Conservation (phyloP, 2,113 vertebrate species). For the Dinomys branickii region DNA sequence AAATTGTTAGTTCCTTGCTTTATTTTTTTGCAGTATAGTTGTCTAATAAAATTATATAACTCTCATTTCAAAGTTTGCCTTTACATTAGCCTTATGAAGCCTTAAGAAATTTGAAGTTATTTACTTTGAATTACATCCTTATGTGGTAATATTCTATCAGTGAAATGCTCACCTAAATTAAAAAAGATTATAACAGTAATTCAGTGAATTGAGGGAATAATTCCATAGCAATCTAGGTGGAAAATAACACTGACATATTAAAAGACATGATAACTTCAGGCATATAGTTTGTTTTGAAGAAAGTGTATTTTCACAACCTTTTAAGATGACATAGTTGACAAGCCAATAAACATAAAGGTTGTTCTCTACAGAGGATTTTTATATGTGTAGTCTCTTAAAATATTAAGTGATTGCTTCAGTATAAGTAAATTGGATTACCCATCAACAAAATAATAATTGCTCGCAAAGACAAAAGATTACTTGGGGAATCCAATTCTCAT, state of each 20-base stretch:
- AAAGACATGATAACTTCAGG: not conserved
- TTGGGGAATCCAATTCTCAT: not conserved
- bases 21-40: not conserved
- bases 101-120: conserved; percentile 1
- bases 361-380: not conserved
- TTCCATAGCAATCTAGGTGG: not conserved
- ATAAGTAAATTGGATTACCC: not conserved
- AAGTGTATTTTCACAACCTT: not conserved
- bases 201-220: not conserved
- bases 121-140: conserved; percentile 26
- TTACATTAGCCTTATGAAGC: not conserved
- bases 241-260: conserved; percentile 14
- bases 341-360: not conserved
- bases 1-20: not conserved
- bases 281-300: not conserved
- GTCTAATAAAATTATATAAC: conserved; percentile 19
- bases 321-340: not conserved
- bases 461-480: conserved; percentile 13
- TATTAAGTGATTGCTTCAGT: conserved; percentile 7
- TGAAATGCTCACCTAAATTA: not conserved
- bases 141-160: not conserved
- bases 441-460: conserved; percentile 14
- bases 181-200: not conserved
- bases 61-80: not conserved
- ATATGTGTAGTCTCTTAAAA: not conserved